phyloP scores from a whole-genome alignment of 1,140 invertebrate genomes.

The Platyura marginata region DNA sequence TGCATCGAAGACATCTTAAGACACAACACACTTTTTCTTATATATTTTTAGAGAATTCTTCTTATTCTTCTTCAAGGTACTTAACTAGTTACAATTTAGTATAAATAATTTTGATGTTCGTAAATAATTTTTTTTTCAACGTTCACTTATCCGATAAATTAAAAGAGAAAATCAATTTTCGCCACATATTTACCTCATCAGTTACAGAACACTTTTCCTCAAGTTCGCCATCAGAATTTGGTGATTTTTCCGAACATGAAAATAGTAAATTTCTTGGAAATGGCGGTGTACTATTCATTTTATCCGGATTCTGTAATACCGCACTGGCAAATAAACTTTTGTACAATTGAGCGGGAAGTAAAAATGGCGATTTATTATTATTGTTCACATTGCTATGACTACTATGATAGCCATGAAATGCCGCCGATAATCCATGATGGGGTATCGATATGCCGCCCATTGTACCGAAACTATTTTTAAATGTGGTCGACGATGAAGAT shows the following conservation, averaged over 20 bases:
- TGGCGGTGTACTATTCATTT: slow-evolving; percentile 15
- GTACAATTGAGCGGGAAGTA: slow-evolving; percentile 55
- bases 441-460: slow-evolving; percentile 4
- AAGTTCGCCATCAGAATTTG: not conserved
- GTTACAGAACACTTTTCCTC: not conserved
- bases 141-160: too few species aligned
- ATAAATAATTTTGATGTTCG: too few species aligned
- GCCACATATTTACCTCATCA: not conserved
- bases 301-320: slow-evolving; percentile 31
- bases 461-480: not conserved
- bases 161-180: too few species aligned
- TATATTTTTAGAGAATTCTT: too few species aligned
- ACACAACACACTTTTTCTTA: too few species aligned
- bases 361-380: slow-evolving; percentile 27
- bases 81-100: too few species aligned
- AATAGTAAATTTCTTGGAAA: slow-evolving; percentile 19
- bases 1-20: too few species aligned
- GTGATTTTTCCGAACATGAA: slow-evolving; percentile 9
- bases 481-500: not conserved
- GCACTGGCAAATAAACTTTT: slow-evolving; percentile 55
- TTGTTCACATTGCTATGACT: slow-evolving; percentile 1
- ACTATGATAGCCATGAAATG: slow-evolving; percentile 3
- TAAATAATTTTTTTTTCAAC: too few species aligned
- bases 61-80: too few species aligned
- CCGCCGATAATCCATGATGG: slow-evolving; percentile 3